Conservation (phyloP, 2,888 invertebrate genomes). For the Elgonia sp. region DNA sequence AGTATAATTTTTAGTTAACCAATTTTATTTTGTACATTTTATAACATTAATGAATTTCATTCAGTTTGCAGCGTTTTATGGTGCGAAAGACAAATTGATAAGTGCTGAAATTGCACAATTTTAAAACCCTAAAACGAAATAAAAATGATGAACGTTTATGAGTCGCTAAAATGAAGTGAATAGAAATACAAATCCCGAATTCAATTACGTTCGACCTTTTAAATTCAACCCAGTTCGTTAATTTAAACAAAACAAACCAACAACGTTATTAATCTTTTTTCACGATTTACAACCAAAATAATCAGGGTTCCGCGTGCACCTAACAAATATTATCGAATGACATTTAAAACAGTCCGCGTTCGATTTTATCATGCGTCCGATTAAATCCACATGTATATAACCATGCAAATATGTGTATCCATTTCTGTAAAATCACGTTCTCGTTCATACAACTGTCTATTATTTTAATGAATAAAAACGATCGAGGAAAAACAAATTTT, state of each 20-base stretch:
- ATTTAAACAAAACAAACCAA: neutral
- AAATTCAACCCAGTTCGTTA: neutral
- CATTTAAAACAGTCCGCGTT: conserved; percentile 26
- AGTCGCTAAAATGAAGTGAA: neutral
- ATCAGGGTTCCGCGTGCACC: conserved; percentile 25
- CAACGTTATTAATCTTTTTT: conserved; percentile 20
- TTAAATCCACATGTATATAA: conserved; percentile 16
- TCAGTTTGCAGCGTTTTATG: conserved; percentile 1
- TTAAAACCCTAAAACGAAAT: neutral
- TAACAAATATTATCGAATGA: conserved; percentile 23
- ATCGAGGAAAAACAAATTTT: neutral
- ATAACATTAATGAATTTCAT: conserved; percentile 21
- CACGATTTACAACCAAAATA: conserved; percentile 18
- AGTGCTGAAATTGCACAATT: neutral
- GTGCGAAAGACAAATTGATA: neutral
- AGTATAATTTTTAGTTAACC: conserved; percentile 42
- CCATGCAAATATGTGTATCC: neutral
- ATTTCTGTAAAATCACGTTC: neutral
- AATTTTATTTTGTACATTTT: conserved; percentile 55
- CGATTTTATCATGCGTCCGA: neutral
- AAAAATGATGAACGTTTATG: neutral
- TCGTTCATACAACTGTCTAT: neutral
- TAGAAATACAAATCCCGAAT: neutral
- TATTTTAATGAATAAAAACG: conserved; percentile 20
- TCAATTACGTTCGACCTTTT: conserved; percentile 18